Evolutionary conservation across 1,140 invertebrate species (phyloP).

Genomic region (Macrosteles quadrilineatus): DNA sequence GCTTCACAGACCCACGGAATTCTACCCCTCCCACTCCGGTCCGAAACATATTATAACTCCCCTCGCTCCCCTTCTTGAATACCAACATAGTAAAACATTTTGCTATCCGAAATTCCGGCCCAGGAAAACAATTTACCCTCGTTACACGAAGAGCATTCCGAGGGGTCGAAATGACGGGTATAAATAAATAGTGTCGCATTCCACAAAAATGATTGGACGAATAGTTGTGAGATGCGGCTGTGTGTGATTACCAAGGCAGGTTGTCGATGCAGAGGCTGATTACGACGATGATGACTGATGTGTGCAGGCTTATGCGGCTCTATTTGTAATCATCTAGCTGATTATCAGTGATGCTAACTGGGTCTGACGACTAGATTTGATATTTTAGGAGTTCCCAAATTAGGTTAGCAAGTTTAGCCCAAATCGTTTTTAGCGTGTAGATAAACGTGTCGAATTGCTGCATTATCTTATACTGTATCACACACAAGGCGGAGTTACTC

Average conservation of each 20-base stretch:
- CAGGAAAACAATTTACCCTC: slow-evolving; percentile 34
- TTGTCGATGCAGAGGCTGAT: not conserved
- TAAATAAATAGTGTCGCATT: slow-evolving; percentile 8
- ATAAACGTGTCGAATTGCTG: too few relatives aligned
- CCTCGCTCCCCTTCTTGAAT: slow-evolving; percentile 22
- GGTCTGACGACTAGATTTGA: too few relatives aligned
- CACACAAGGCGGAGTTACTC: too few relatives aligned
- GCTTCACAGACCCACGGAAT: slow-evolving; percentile 31
- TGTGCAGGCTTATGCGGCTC: not conserved
- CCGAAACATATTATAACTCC: slow-evolving; percentile 32
- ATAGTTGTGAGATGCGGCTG: not conserved
- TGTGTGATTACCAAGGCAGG: too few relatives aligned
- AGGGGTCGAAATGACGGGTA: not conserved
- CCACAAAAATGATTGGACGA: not conserved
- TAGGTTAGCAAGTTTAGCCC: too few relatives aligned
- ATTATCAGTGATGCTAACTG: too few relatives aligned
- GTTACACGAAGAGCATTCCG: slow-evolving; percentile 18
- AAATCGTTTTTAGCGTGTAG: too few relatives aligned
- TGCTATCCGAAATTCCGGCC: slow-evolving; percentile 29
- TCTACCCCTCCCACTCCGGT: slow-evolving; percentile 1
- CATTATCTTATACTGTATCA: too few relatives aligned
- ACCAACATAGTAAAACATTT: slow-evolving; percentile 36
- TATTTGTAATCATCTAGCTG: not conserved
- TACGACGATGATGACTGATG: not conserved
- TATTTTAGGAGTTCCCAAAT: too few relatives aligned